These are phyloP conservation scores for Homarus gammarus DNA, from an alignment of 2,888 invertebrate species.

Conservation along the genomic window DNA sequence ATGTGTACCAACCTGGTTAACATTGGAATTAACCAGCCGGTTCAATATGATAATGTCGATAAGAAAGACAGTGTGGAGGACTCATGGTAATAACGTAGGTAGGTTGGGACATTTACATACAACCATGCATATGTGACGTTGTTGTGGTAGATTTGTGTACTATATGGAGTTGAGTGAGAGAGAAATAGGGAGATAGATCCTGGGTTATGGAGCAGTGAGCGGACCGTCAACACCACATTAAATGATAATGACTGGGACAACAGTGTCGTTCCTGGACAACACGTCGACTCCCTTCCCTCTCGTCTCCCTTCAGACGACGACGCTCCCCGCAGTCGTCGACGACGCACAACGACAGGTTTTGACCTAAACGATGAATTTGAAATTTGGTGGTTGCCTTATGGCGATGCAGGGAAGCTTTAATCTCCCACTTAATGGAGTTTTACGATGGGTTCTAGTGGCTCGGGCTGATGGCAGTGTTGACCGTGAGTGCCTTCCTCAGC, in stretches of 20 bases:
- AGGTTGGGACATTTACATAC: too few species aligned
- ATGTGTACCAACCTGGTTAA: too few species aligned
- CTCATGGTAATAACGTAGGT: too few species aligned
- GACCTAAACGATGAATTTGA: neutral
- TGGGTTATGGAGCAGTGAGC: neutral
- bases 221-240: slow-evolving; percentile 1
- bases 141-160: too few species aligned
- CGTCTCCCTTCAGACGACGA: too few species aligned
- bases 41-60: too few species aligned
- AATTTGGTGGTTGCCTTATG: neutral
- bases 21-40: too few species aligned
- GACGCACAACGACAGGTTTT: neutral
- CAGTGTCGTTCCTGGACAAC: slow-evolving; percentile 3
- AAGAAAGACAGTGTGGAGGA: too few species aligned
- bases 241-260: slow-evolving; percentile 14
- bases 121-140: too few species aligned
- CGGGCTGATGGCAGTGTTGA: neutral
- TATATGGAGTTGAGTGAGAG: too few species aligned
- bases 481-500: neutral
- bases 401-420: neutral
- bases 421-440: neutral
- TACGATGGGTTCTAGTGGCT: neutral
- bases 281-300: too few species aligned
- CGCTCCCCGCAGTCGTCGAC: neutral
- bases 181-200: too few species aligned